Evolutionary conservation across 2,797 vertebrate genomes (phyloP).

Genomic region (Manis crassicaudata): DNA sequence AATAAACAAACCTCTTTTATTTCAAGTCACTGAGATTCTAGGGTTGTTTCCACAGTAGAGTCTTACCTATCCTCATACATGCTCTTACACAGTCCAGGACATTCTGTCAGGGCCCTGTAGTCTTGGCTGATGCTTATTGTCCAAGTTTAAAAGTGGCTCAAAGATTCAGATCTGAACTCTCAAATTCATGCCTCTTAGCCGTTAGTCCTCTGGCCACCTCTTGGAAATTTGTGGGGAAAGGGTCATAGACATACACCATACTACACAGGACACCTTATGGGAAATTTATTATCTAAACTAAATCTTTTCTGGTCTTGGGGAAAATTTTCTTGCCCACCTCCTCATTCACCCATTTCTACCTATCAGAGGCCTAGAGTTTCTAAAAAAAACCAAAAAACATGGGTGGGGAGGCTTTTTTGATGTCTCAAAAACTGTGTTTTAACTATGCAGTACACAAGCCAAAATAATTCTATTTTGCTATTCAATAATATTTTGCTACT

Average conservation of each 20-base stretch:
- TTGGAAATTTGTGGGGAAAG: not conserved
- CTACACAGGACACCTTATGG: not conserved
- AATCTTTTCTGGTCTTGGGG: not conserved
- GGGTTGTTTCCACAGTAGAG: not conserved
- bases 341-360: not conserved
- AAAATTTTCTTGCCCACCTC: not conserved
- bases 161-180: not conserved
- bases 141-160: not conserved
- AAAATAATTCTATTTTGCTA: not conserved
- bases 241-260: not conserved
- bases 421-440: not conserved
- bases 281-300: not conserved
- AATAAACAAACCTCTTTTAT: not conserved
- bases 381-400: not conserved
- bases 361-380: not conserved
- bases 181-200: not conserved
- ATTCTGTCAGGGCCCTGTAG: not conserved
- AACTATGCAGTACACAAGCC: not conserved
- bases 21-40: not conserved
- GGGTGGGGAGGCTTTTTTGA: not conserved
- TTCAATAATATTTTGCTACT: too few relatives aligned
- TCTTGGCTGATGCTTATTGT: not conserved
- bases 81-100: not conserved
- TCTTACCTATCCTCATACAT: not conserved
- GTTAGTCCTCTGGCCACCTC: not conserved